Conservation (phyloP, 2,113 vertebrate genomes). For the Oncorhynchus masou region DNA sequence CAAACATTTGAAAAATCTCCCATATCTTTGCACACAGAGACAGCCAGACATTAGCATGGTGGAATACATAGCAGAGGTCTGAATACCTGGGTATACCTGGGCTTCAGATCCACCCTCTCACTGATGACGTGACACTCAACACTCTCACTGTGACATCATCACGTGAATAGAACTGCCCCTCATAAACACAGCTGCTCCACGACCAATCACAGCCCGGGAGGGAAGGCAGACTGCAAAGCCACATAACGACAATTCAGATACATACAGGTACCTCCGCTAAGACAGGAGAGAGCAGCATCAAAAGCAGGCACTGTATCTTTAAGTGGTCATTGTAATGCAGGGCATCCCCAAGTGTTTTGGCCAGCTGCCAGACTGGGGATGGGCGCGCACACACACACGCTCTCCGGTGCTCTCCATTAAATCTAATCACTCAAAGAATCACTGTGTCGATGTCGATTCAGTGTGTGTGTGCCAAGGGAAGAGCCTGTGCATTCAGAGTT, state of each 20-base stretch:
- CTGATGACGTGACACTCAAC: not conserved
- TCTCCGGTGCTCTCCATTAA: slow-evolving; percentile 37
- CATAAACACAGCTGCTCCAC: slow-evolving; percentile 41
- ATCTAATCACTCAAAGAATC: slow-evolving; percentile 43
- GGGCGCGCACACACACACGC: slow-evolving; percentile 22
- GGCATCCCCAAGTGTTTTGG: slow-evolving; percentile 58
- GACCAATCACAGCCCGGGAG: slow-evolving; percentile 64
- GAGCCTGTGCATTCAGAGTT: not conserved
- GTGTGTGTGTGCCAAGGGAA: slow-evolving; percentile 9
- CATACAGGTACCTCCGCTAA: slow-evolving; percentile 45
- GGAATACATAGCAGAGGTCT: not conserved
- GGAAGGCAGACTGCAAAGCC: slow-evolving; percentile 68
- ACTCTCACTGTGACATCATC: slow-evolving; percentile 11
- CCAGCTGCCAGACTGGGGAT: slow-evolving; percentile 29
- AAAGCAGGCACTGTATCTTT: not conserved
- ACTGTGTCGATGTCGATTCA: slow-evolving; percentile 12
- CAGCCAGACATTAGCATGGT: too few species aligned
- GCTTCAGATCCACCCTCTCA: not conserved
- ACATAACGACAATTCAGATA: slow-evolving; percentile 70
- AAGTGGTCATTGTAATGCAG: slow-evolving; percentile 56
- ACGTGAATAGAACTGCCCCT: slow-evolving; percentile 9
- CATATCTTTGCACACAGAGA: not conserved
- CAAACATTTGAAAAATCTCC: slow-evolving; percentile 17
- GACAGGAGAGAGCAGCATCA: slow-evolving; percentile 23
- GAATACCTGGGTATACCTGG: not conserved